phyloP scores from a whole-genome alignment of 2,113 vertebrate genomes.

The Nyctereutes procyonoides region DNA sequence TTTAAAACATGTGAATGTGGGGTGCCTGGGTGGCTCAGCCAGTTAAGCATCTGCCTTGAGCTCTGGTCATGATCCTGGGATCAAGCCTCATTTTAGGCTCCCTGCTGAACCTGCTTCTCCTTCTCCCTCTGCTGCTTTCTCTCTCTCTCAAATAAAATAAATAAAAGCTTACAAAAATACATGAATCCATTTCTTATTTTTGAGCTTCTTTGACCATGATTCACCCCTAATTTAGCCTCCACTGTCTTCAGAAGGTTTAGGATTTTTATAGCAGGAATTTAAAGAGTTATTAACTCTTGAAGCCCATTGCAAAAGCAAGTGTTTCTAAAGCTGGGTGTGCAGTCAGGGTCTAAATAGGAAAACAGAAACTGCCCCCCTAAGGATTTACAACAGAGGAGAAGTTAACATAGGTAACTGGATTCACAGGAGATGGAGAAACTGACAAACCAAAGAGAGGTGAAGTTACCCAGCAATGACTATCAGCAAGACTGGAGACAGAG shows the following conservation, averaged over 20 bases:
- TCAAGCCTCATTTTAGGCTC: background rate
- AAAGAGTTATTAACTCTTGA: background rate
- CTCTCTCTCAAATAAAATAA: background rate
- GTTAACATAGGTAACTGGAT: background rate
- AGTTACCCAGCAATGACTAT: background rate
- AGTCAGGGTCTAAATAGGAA: conserved; percentile 12
- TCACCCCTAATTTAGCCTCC: background rate
- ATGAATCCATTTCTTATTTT: background rate
- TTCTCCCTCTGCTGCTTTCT: background rate
- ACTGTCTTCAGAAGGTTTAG: conserved; percentile 12
- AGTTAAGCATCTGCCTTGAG: background rate
- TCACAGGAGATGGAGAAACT: background rate
- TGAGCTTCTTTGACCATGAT: background rate
- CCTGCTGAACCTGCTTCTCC: background rate
- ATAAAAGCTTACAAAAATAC: background rate
- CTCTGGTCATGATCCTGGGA: background rate
- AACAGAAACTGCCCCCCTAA: background rate
- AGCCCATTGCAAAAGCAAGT: conserved; percentile 43
- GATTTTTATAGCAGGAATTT: background rate
- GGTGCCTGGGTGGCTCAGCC: background rate
- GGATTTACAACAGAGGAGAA: background rate
- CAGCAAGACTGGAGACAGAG: background rate
- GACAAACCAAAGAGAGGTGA: background rate
- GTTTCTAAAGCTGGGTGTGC: background rate
- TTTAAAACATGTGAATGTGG: background rate